Evolutionary conservation across 2,888 invertebrate species (phyloP).

Genomic region (Pseudococcus jackbeardsleyi): DNA sequence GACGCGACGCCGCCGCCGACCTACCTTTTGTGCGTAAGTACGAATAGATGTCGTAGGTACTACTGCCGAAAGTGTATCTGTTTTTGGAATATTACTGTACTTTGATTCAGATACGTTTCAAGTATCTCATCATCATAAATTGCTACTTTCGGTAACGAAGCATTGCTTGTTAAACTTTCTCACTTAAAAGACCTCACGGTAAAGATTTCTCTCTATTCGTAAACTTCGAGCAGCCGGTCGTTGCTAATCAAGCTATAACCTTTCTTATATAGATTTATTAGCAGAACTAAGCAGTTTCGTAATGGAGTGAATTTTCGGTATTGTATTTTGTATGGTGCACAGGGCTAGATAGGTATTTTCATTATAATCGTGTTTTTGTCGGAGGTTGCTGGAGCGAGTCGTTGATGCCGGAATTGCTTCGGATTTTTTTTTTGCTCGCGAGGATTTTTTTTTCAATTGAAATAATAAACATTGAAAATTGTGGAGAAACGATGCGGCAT

Average conservation of each 20-base stretch:
- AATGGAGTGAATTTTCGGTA: not conserved
- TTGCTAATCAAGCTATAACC: not conserved
- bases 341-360: not conserved
- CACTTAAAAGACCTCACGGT: not conserved
- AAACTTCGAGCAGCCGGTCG: not conserved
- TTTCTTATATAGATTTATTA: not conserved
- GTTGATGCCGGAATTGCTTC: not conserved
- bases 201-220: not conserved
- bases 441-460: not conserved
- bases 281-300: not conserved
- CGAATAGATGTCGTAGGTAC: not conserved
- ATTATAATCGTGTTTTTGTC: not conserved
- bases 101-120: conserved; percentile 38
- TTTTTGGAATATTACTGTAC: conserved; percentile 13
- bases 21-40: conserved; percentile 1
- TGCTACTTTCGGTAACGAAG: conserved; percentile 14
- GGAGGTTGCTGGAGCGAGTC: not conserved
- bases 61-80: not conserved
- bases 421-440: not conserved
- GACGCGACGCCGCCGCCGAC: not conserved
- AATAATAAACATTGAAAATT: not conserved
- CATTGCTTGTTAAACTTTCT: conserved; percentile 37
- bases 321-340: not conserved
- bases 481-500: too few species aligned
- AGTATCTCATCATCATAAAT: conserved; percentile 44